phyloP scores from a whole-genome alignment of 2,113 vertebrate species.

The Tretioscincus oriximinensis region DNA sequence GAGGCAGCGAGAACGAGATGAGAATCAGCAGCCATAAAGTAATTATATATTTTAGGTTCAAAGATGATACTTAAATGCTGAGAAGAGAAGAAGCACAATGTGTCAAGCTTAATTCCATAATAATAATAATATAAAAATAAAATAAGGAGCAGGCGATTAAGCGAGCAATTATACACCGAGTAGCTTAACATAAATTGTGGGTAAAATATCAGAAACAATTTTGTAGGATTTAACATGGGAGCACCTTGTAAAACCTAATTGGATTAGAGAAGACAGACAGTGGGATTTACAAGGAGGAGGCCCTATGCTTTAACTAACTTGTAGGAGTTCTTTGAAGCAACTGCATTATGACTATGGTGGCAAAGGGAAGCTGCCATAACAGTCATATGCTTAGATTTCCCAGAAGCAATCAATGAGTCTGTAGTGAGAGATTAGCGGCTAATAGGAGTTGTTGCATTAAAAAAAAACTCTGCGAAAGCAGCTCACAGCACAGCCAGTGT shows the following conservation, averaged over 20 bases:
- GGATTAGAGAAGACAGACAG: constrained; percentile 69
- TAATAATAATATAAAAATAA: constrained; percentile 40
- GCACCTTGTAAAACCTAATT: constrained; percentile 72
- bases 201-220: constrained; percentile 69
- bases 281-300: constrained; percentile 64
- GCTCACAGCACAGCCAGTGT: constrained; percentile 43
- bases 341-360: constrained; percentile 49
- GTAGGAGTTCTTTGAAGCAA: constrained; percentile 67
- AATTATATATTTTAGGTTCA: constrained; percentile 46
- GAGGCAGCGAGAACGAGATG: rapidly evolving
- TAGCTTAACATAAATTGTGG: constrained; percentile 68
- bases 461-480: constrained; percentile 36
- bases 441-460: constrained; percentile 38
- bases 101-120: constrained; percentile 52
- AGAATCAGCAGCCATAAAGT: constrained; percentile 13
- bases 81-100: constrained; percentile 27
- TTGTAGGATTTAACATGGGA: constrained; percentile 65
- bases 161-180: constrained; percentile 67
- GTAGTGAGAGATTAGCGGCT: constrained; percentile 56
- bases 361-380: constrained; percentile 49
- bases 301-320: constrained; percentile 63
- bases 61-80: constrained; percentile 51
- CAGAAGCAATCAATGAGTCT: constrained; percentile 61
- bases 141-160: constrained; percentile 55
- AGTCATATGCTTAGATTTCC: constrained; percentile 56